Base-by-base conservation (phyloP, 2,113 vertebrate species). In the Siphamia tubifer region DNA sequence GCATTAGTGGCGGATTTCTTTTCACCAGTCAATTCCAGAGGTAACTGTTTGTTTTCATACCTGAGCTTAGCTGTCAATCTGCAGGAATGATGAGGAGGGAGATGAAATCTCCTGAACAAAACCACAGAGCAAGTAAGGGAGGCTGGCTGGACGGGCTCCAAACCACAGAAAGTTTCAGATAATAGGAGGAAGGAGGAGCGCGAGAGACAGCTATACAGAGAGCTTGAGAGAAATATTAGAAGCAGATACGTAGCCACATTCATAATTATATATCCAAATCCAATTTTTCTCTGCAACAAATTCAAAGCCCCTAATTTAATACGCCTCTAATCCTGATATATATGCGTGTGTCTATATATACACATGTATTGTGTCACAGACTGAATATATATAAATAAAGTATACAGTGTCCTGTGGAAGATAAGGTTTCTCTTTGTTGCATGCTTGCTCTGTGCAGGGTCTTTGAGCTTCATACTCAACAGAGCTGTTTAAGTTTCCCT, bases 31-130 rank as follows among this genome's bases (percentile, higher is more conserved):
- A 87, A 82, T 90, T 93, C 85, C 32, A 77, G 89, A 92, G 92
- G 92, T 92, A 92, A 90, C 90, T 93, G 88, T 94, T 94, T 94
- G 92, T 93, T 95, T 94, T 94, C 86, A 78, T 93, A 93, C 92
- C 92, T 93, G 90, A 93, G 91, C 91, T 92, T 89, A 90, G 94
- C 94, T 96, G 94, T 95, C 94, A 95, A 55, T 95, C 94, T 95
- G 88, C 52, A 84, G 90, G 84, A 89, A 84, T 74, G 83, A 30
- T 86, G 90, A 92, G 89, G 92, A 87, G 89, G 65, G 87, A 93
- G 88, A 91, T 82, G 87, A 88, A 91, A 94, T 95, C 93, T 93
- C 87, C 83, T 61, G 90, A 89, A 90, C 92, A 94, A 93, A 95
- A 93, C 93, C 94, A 92, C 93, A 93, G 87, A 90, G 78, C 83